phyloP scores from a whole-genome alignment of 2,113 vertebrate genomes.

The Pseudonaja textilis region DNA sequence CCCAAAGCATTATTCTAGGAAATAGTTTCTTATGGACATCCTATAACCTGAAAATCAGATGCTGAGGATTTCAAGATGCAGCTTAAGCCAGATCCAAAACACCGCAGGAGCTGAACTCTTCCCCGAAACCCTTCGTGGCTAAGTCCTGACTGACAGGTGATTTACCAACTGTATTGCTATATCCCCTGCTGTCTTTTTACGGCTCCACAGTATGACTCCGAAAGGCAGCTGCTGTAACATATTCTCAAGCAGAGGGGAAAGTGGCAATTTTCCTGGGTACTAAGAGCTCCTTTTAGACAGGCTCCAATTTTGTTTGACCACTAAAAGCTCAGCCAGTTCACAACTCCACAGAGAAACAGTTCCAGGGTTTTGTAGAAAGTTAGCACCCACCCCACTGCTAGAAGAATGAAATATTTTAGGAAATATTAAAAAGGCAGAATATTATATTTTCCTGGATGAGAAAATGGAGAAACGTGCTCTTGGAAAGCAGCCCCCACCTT shows the following conservation, averaged over 20 bases:
- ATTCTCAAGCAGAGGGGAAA: background rate
- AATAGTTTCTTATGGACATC: background rate
- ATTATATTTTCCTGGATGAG: no score
- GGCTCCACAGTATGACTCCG: background rate
- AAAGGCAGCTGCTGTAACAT: conserved; percentile 1
- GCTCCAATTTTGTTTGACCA: background rate
- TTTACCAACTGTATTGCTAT: conserved; percentile 40
- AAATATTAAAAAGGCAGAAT: no score
- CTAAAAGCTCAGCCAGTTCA: background rate
- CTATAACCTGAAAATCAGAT: background rate
- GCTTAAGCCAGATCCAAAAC: background rate
- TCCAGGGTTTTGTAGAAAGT: no score
- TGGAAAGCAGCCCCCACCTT: no score
- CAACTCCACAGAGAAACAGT: background rate
- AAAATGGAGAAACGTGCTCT: no score
- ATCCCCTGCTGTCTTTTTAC: conserved; percentile 33
- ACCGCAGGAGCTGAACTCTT: background rate
- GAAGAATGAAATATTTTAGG: no score
- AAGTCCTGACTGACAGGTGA: conserved; percentile 33
- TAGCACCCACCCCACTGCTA: no score
- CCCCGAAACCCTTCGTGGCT: conserved; percentile 44
- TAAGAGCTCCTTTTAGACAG: background rate
- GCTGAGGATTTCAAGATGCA: background rate
- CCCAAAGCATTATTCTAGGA: background rate
- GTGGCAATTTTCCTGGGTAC: background rate